Evolutionary conservation across 2,888 invertebrate genomes (phyloP).

Genomic region (Drosophila multiciliata): DNA sequence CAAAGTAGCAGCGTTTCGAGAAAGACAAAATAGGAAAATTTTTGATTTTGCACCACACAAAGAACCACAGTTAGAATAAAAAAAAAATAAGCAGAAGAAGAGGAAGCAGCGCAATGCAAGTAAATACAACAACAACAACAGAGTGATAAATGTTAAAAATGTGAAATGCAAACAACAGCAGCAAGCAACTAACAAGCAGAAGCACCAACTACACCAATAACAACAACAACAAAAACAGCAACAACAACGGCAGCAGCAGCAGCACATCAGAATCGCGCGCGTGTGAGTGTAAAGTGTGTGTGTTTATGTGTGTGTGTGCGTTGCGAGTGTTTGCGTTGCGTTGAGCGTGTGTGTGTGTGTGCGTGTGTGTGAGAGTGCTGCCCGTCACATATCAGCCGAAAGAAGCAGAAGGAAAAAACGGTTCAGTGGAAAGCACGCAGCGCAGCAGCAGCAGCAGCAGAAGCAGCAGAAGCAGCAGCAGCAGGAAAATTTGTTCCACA

Average conservation of each 20-base stretch:
- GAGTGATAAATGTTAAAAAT: conserved; percentile 43
- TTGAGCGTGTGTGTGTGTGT: conserved; percentile 32
- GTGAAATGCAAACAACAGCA: conserved; percentile 46
- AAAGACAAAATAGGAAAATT: conserved; percentile 23
- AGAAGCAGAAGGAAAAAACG: conserved; percentile 30
- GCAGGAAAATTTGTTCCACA: conserved; percentile 33
- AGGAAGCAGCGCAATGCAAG: conserved; percentile 24
- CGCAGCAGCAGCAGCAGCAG: conserved; percentile 22
- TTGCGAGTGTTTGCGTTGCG: conserved; percentile 43
- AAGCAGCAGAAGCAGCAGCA: conserved; percentile 23
- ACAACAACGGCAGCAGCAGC: conserved; percentile 29
- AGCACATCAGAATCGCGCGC: conserved; percentile 53
- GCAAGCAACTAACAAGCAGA: conserved; percentile 29
- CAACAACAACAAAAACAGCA: conserved; percentile 18
- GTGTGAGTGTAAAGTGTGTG: conserved; percentile 40
- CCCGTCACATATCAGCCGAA: conserved; percentile 70
- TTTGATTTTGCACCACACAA: conserved; percentile 44
- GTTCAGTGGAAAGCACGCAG: conserved; percentile 48
- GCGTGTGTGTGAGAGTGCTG: conserved; percentile 48
- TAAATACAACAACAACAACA: conserved; percentile 17
- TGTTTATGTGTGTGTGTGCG: conserved; percentile 33
- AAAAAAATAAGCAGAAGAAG: conserved; percentile 2
- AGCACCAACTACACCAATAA: conserved; percentile 22
- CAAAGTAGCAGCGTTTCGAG: conserved; percentile 34
- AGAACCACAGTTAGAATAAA: conserved; percentile 27